Evolutionary conservation across 2,797 vertebrate genomes (phyloP).

Genomic region (Halcyon smyrnensis): DNA sequence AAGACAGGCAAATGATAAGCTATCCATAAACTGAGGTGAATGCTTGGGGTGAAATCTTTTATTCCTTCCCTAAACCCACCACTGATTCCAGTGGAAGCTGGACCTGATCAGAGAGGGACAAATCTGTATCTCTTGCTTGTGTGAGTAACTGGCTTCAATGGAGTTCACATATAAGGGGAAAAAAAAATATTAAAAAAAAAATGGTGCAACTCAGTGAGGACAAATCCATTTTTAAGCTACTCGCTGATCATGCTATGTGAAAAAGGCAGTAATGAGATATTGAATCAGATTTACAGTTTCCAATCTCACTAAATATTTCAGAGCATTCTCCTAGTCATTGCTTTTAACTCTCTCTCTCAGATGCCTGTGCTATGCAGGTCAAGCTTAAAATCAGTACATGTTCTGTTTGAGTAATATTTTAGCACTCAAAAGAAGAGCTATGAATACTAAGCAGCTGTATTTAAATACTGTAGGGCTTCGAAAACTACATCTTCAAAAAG

Average conservation of each 20-base stretch:
- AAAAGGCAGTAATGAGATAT: conserved; percentile 27
- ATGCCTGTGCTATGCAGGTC: conserved; percentile 13
- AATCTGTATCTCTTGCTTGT: not conserved
- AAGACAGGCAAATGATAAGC: not conserved
- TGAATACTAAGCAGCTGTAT: conserved; percentile 52
- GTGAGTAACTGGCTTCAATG: not conserved
- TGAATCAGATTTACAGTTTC: conserved; percentile 33
- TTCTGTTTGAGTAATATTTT: conserved; percentile 53
- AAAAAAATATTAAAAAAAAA: not conserved
- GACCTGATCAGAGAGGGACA: not conserved
- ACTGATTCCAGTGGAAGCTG: not conserved
- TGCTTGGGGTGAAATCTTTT: not conserved
- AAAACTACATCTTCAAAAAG: not conserved
- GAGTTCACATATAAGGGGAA: not conserved
- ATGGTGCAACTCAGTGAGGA: no score
- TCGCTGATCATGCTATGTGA: not conserved
- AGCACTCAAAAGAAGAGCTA: conserved; percentile 9
- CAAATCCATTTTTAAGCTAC: not conserved
- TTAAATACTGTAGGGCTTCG: conserved; percentile 24
- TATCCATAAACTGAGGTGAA: not conserved
- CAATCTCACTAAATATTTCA: conserved; percentile 53
- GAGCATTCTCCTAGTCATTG: not conserved
- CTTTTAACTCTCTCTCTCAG: conserved; percentile 28
- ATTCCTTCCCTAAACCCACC: not conserved
- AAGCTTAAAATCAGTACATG: conserved; percentile 44